Conservation (phyloP, 2,113 vertebrate genomes). For the Scopus umbretta region DNA sequence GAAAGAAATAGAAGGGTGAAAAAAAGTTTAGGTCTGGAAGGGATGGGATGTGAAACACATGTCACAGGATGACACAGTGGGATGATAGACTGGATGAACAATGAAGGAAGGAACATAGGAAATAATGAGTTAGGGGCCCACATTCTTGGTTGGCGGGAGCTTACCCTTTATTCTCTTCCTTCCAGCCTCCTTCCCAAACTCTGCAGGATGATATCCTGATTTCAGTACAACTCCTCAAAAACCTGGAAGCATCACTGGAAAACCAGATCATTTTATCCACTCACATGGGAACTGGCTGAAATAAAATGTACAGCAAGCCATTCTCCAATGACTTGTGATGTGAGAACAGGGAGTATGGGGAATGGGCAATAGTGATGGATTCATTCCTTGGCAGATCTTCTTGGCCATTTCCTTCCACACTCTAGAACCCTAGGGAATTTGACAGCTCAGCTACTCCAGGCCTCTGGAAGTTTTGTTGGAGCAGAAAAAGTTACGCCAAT, state of each 20-base stretch:
- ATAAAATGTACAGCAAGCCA: conserved; percentile 60
- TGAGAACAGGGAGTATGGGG: conserved; percentile 59
- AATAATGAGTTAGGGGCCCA: conserved; percentile 43
- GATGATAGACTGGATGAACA: conserved; percentile 6
- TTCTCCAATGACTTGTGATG: conserved; percentile 66
- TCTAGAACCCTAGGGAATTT: conserved; percentile 45
- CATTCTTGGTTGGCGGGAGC: background rate
- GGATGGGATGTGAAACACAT: conserved; percentile 29
- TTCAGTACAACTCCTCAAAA: conserved; percentile 57
- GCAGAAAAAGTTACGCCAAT: conserved; percentile 22
- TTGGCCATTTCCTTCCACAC: conserved; percentile 58
- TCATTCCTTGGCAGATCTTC: conserved; percentile 63
- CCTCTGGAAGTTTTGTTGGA: conserved; percentile 54
- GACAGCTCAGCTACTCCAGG: conserved; percentile 59
- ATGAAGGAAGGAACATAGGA: conserved; percentile 21
- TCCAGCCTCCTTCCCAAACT: conserved; percentile 49
- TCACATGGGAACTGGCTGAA: conserved; percentile 64
- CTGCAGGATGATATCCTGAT: conserved; percentile 59
- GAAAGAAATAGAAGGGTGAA: conserved; percentile 19
- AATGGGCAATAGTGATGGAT: conserved; percentile 57
- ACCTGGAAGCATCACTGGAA: conserved; percentile 60
- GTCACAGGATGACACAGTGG: conserved; percentile 15
- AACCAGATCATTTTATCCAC: conserved; percentile 61
- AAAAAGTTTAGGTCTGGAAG: conserved; percentile 22
- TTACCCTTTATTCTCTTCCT: conserved; percentile 41